Conservation (phyloP, 2,888 invertebrate genomes). For the Chrysotoxum bicinctum region DNA sequence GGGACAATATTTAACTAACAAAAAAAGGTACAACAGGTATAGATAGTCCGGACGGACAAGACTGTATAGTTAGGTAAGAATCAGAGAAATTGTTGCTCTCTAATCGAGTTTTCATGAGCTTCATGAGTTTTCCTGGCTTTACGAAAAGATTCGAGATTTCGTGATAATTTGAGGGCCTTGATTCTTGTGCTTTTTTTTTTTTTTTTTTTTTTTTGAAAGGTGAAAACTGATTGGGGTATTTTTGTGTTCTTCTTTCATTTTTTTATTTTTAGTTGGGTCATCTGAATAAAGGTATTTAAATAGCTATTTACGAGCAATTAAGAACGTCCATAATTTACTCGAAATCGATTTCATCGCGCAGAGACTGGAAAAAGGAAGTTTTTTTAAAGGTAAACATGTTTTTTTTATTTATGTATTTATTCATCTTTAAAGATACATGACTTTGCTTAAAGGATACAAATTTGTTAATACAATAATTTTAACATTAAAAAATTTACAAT, state of each 20-base stretch:
- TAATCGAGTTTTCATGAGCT: slow-evolving; percentile 46
- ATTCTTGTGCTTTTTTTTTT: background rate
- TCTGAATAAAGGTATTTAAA: slow-evolving; percentile 6
- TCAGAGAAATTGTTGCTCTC: slow-evolving; percentile 62
- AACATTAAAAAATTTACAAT: too few species aligned
- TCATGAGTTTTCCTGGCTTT: slow-evolving; percentile 15
- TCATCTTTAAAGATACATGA: too few species aligned
- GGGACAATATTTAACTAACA: slow-evolving; percentile 2
- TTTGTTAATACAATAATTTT: too few species aligned
- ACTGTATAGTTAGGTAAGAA: slow-evolving; percentile 25
- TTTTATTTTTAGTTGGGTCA: slow-evolving; percentile 1
- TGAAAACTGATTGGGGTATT: slow-evolving; percentile 12
- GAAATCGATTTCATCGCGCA: background rate
- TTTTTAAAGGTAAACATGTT: background rate
- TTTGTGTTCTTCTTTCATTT: background rate
- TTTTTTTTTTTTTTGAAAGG: background rate
- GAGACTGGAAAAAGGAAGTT: background rate
- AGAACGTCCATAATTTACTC: background rate
- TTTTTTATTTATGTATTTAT: too few species aligned
- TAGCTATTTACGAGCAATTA: slow-evolving; percentile 9
- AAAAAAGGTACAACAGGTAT: slow-evolving; percentile 57
- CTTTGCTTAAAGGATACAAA: too few species aligned
- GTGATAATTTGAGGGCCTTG: slow-evolving; percentile 31
- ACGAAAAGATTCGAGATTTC: slow-evolving; percentile 9
- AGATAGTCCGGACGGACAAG: slow-evolving; percentile 8